Percentiles rank a stretch among this genome's conserved stretches.
These are phyloP conservation scores for Leucophenga varia DNA, from an alignment of 1,140 invertebrate genomes.

Conservation along the genomic window DNA sequence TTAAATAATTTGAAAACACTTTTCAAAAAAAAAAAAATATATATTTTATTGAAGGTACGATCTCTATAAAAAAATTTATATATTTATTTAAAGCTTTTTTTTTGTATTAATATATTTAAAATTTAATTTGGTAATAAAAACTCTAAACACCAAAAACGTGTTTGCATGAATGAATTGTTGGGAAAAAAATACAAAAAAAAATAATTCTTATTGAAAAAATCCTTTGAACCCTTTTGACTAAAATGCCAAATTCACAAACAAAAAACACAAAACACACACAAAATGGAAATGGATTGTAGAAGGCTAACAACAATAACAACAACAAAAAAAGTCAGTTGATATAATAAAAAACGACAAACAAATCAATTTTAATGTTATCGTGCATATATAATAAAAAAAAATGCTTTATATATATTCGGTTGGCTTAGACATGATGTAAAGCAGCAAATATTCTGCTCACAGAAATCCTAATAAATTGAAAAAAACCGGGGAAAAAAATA, in stretches of 20 bases:
- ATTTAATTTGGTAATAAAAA: constrained; percentile 26
- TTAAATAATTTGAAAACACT: no score
- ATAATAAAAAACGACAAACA: constrained; percentile 33
- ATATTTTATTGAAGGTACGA: no score
- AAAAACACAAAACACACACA: neutral
- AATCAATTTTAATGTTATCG: constrained; percentile 1
- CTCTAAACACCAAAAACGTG: constrained; percentile 31
- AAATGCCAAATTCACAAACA: constrained; percentile 6
- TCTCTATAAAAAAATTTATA: no score
- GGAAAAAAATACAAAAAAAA: constrained; percentile 21
- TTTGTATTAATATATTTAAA: no score
- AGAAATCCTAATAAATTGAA: constrained; percentile 50
- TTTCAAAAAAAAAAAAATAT: no score
- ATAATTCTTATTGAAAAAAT: no score
- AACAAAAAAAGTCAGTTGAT: constrained; percentile 9
- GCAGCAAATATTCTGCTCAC: constrained; percentile 4
- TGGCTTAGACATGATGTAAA: constrained; percentile 18
- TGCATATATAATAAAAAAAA: constrained; percentile 45
- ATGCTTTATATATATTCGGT: constrained; percentile 49
- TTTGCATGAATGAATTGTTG: constrained; percentile 33
- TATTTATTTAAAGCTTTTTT: no score
- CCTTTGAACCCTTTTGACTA: constrained; percentile 27
- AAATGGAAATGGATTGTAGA: no score
- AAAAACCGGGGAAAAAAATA: no score
- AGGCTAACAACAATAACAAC: neutral